phyloP scores from a whole-genome alignment of 2,888 invertebrate species.

The Cheilosia grossa region DNA sequence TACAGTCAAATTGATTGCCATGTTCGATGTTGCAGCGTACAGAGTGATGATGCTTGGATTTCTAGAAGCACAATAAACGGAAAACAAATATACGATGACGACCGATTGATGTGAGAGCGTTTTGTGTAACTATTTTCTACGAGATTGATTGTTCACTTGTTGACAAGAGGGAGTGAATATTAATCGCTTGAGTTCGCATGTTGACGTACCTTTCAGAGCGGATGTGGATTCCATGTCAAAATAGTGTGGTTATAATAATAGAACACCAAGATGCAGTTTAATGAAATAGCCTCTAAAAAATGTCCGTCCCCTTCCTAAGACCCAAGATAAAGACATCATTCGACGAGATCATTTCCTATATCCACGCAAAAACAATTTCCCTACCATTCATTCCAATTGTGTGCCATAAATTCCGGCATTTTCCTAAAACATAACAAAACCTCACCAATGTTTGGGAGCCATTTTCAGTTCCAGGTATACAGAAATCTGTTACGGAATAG shows the following conservation, averaged over 20 bases:
- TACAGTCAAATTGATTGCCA: slow-evolving; percentile 26
- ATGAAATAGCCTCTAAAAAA: too few relatives aligned
- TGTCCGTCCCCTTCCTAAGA: too few relatives aligned
- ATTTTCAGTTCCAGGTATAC: not conserved
- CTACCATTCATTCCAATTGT: slow-evolving; percentile 52
- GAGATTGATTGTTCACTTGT: too few relatives aligned
- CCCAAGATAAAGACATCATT: slow-evolving; percentile 29
- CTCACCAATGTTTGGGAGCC: not conserved
- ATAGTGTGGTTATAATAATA: too few relatives aligned
- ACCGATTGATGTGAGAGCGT: too few relatives aligned
- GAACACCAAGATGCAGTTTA: too few relatives aligned
- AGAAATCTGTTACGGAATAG: slow-evolving; percentile 50
- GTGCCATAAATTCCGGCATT: slow-evolving; percentile 43
- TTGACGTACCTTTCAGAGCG: too few relatives aligned
- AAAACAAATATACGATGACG: not conserved
- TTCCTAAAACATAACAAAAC: not conserved
- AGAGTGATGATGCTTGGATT: slow-evolving; percentile 13
- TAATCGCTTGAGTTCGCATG: too few relatives aligned
- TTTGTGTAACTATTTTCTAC: too few relatives aligned
- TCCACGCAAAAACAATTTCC: slow-evolving; percentile 49
- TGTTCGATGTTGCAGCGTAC: slow-evolving; percentile 6
- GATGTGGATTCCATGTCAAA: too few relatives aligned
- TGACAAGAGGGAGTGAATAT: too few relatives aligned
- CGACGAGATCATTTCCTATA: slow-evolving; percentile 17
- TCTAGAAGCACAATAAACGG: not conserved